Evolutionary conservation across 2,888 invertebrate species (phyloP).

Genomic region (Nymphalis c-album): DNA sequence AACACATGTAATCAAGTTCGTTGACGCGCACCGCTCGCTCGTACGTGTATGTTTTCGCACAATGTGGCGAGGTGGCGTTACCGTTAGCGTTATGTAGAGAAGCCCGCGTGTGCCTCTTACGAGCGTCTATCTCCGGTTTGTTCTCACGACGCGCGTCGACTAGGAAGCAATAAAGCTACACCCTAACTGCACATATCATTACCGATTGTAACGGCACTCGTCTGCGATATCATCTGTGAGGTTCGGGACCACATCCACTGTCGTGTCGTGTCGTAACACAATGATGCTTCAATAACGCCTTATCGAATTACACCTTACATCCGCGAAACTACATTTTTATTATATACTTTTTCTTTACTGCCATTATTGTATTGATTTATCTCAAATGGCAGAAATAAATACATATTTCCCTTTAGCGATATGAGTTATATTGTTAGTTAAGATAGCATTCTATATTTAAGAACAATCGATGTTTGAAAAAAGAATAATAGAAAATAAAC

Average conservation of each 20-base stretch:
- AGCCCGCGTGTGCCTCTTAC: conserved; percentile 66
- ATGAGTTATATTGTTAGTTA: neutral
- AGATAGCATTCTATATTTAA: neutral
- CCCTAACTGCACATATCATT: conserved; percentile 78
- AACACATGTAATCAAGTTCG: conserved; percentile 35
- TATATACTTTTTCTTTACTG: conserved; percentile 10
- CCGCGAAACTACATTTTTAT: conserved; percentile 19
- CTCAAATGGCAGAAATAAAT: neutral
- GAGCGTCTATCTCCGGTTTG: conserved; percentile 76
- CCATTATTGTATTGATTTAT: neutral
- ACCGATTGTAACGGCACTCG: conserved; percentile 75
- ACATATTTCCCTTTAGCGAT: neutral
- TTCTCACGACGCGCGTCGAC: conserved; percentile 68
- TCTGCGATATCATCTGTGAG: conserved; percentile 68
- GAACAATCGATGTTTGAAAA: too few species aligned
- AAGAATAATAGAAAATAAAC: too few species aligned
- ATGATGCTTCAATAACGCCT: conserved; percentile 63
- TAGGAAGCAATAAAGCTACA: conserved; percentile 79
- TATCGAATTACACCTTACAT: conserved; percentile 61
- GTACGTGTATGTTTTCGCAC: conserved; percentile 27
- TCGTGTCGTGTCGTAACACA: conserved; percentile 45
- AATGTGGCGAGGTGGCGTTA: conserved; percentile 37
- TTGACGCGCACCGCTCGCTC: conserved; percentile 24
- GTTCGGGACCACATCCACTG: conserved; percentile 49
- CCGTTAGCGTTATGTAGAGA: conserved; percentile 39